Percentiles rank a stretch among this genome's conserved stretches.
These are phyloP conservation scores for Megalops atlanticus DNA, from an alignment of 2,113 vertebrate genomes.

Conservation along the genomic window DNA sequence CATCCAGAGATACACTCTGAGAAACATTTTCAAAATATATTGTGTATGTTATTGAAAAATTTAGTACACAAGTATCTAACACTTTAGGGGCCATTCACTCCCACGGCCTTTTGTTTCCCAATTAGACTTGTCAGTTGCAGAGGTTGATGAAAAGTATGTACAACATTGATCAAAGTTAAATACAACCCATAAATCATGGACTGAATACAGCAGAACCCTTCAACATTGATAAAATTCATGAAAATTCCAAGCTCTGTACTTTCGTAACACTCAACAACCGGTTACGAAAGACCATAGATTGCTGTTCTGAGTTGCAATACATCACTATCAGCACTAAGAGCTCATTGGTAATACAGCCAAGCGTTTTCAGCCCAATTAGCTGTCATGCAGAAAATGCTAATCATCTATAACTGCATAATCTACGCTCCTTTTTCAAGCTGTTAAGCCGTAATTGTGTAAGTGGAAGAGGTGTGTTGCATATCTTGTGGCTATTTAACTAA, in stretches of 20 bases:
- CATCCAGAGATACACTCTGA: no score
- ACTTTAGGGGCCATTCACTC: no score
- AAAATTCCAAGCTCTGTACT: no score
- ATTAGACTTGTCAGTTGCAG: no score
- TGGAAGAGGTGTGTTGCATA: slow-evolving; percentile 7
- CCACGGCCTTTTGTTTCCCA: no score
- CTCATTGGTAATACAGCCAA: slow-evolving; percentile 30
- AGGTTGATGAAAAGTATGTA: no score
- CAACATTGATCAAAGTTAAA: no score
- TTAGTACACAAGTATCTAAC: no score
- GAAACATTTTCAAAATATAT: no score
- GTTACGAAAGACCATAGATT: neutral
- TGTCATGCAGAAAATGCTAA: neutral
- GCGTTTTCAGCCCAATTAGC: neutral
- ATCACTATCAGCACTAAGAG: slow-evolving; percentile 22
- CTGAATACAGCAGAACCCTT: neutral
- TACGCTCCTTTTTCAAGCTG: neutral
- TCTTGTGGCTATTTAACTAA: slow-evolving; percentile 29
- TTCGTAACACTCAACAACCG: neutral
- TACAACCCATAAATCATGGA: neutral
- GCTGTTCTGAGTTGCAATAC: neutral
- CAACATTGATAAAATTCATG: neutral
- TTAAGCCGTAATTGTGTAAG: slow-evolving; percentile 5
- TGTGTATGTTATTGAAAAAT: no score
- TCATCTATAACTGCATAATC: neutral